Conservation (phyloP, 2,113 vertebrate genomes). For the Eurystomus gularis region DNA sequence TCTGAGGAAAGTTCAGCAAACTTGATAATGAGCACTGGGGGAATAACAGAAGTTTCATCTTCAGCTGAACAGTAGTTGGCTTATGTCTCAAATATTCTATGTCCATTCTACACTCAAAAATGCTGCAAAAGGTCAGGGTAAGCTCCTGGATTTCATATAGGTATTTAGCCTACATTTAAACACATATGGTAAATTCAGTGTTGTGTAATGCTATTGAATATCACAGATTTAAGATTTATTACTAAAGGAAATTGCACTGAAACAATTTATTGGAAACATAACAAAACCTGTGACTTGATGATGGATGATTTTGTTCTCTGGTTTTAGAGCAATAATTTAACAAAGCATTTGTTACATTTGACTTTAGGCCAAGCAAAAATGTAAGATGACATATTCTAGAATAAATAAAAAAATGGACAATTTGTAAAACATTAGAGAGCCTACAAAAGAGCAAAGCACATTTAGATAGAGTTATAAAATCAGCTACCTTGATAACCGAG, state of each 20-base stretch:
- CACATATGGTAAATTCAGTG: background rate
- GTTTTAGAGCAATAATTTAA: constrained; percentile 39
- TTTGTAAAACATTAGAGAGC: constrained; percentile 5
- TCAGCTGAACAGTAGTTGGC: background rate
- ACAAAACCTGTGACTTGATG: constrained; percentile 46
- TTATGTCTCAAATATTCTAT: constrained; percentile 31
- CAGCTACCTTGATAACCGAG: background rate
- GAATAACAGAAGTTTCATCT: constrained; percentile 26
- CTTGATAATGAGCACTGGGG: constrained; percentile 22
- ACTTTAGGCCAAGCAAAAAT: background rate
- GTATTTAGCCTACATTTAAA: background rate
- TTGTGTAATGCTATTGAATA: constrained; percentile 6
- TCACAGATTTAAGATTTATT: constrained; percentile 59
- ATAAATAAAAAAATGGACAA: constrained; percentile 16
- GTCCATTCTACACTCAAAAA: background rate
- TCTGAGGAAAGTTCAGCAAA: constrained; percentile 21
- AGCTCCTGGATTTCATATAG: background rate
- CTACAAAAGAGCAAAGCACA: background rate
- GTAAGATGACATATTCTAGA: constrained; percentile 8
- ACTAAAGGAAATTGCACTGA: constrained; percentile 46
- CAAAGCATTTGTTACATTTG: constrained; percentile 41
- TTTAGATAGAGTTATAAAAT: constrained; percentile 35
- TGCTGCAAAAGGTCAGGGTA: background rate
- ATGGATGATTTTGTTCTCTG: constrained; percentile 38
- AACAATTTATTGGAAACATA: constrained; percentile 55